phyloP scores from a whole-genome alignment of 2,888 invertebrate species.

The Dinocampus coccinellae region DNA sequence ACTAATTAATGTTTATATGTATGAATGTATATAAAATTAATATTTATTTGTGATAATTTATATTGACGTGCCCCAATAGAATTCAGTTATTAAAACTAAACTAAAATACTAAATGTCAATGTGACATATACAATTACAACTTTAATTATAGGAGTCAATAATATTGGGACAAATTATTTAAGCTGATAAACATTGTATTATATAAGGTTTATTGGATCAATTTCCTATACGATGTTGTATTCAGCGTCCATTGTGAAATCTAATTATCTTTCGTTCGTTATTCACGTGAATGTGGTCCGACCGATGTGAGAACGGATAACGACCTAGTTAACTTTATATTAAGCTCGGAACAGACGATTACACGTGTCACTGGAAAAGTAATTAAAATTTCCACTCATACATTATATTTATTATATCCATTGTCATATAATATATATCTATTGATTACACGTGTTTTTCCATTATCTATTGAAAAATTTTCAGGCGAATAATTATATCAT shows the following conservation, averaged over 20 bases:
- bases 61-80: neutral
- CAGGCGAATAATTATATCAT: neutral
- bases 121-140: slow-evolving; percentile 10
- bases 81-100: neutral
- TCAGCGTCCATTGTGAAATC: slow-evolving; percentile 31
- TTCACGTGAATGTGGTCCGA: slow-evolving; percentile 30
- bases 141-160: slow-evolving; percentile 12
- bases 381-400: slow-evolving; percentile 6
- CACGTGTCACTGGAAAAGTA: slow-evolving; percentile 23
- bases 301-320: slow-evolving; percentile 39
- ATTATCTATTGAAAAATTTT: neutral
- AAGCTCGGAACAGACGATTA: slow-evolving; percentile 19
- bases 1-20: neutral
- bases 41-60: neutral
- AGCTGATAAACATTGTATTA: neutral
- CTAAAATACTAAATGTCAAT: neutral
- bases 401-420: neutral
- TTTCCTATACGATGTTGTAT: slow-evolving; percentile 10
- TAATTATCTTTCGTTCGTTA: slow-evolving; percentile 43
- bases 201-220: neutral
- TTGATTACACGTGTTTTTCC: neutral
- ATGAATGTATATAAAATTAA: neutral
- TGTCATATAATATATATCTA: neutral
- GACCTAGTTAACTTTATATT: slow-evolving; percentile 42
- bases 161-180: neutral